phyloP scores from a whole-genome alignment of 1,140 invertebrate species.

The Procambarus virginalis region DNA sequence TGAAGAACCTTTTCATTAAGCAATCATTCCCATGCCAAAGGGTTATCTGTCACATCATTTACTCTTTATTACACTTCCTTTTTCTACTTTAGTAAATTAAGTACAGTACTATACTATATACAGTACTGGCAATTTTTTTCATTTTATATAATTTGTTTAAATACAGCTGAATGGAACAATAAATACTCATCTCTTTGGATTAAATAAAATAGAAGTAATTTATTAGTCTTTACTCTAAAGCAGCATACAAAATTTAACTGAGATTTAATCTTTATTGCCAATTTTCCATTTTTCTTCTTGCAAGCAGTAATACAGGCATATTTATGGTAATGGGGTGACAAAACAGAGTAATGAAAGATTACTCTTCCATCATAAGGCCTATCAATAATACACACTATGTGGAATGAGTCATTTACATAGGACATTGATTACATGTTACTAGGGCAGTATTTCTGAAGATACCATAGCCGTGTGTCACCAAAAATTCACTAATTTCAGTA shows the following conservation, averaged over 20 bases:
- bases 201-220: slow-evolving; percentile 4
- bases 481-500: slow-evolving; percentile 4
- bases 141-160: too few species aligned
- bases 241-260: slow-evolving; percentile 64
- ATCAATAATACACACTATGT: slow-evolving; percentile 64
- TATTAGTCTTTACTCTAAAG: slow-evolving; percentile 63
- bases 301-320: slow-evolving; percentile 61
- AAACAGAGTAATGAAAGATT: slow-evolving; percentile 60
- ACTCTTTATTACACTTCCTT: too few species aligned
- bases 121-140: too few species aligned
- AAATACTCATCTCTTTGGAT: not conserved
- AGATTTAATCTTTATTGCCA: slow-evolving; percentile 61
- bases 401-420: slow-evolving; percentile 68
- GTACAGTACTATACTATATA: too few species aligned
- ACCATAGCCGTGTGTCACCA: slow-evolving; percentile 37
- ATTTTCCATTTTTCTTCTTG: slow-evolving; percentile 39
- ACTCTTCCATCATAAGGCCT: slow-evolving; percentile 60
- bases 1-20: too few species aligned
- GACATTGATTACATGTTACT: slow-evolving; percentile 64
- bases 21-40: too few species aligned
- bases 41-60: too few species aligned
- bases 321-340: slow-evolving; percentile 49
- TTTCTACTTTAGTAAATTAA: too few species aligned
- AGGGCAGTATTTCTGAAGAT: slow-evolving; percentile 59
- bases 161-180: too few species aligned